Evolutionary conservation across 2,797 vertebrate genomes (phyloP).

Genomic region (Aulostomus chinensis): DNA sequence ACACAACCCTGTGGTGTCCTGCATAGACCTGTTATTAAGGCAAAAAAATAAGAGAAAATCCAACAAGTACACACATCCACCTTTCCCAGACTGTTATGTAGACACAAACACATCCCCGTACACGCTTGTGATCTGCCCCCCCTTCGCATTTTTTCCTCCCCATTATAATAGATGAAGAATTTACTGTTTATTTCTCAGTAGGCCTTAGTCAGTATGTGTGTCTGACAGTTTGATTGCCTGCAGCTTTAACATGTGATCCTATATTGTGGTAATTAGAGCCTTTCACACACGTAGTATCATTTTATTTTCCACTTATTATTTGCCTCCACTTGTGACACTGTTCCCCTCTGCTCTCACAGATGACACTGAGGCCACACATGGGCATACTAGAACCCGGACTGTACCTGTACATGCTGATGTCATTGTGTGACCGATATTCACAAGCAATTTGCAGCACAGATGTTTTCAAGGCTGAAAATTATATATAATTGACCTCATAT

Average conservation of each 20-base stretch:
- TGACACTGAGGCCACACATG: slow-evolving; percentile 51
- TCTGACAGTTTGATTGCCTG: slow-evolving; percentile 18
- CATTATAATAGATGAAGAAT: slow-evolving; percentile 68
- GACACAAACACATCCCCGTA: slow-evolving; percentile 45
- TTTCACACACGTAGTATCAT: slow-evolving; percentile 32
- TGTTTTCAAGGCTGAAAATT: background rate
- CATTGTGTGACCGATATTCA: background rate
- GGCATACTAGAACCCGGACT: slow-evolving; percentile 4
- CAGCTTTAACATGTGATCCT: slow-evolving; percentile 35
- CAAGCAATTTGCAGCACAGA: background rate
- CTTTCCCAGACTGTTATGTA: slow-evolving; percentile 45
- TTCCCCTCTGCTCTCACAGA: slow-evolving; percentile 21
- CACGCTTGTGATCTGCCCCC: slow-evolving; percentile 29
- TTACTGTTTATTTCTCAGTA: slow-evolving; percentile 66
- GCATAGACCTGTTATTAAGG: slow-evolving; percentile 79
- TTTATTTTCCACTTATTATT: slow-evolving; percentile 45
- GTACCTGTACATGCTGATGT: background rate
- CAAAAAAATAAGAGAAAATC: slow-evolving; percentile 47
- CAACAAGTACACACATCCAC: slow-evolving; percentile 40
- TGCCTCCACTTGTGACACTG: slow-evolving; percentile 37
- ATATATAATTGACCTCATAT: background rate
- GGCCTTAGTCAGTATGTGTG: slow-evolving; percentile 27
- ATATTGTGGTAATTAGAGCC: slow-evolving; percentile 38
- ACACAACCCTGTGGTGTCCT: slow-evolving; percentile 76
- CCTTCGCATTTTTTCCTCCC: slow-evolving; percentile 29